Evolutionary conservation across 2,113 vertebrate genomes (phyloP).

Genomic region (Rynchops niger): DNA sequence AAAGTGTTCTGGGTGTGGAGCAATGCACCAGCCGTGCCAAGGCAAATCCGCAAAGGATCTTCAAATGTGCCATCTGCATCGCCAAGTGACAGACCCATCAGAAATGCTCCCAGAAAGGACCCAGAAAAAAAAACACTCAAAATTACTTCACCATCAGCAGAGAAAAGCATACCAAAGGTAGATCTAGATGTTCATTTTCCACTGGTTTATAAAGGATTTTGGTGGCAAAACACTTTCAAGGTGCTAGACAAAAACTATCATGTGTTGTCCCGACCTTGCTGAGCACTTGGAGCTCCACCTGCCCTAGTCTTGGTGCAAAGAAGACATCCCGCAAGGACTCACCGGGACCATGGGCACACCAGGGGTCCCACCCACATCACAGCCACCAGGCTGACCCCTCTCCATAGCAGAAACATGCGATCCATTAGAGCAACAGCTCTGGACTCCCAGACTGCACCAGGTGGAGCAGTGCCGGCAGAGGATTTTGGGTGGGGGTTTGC

Average conservation of each 20-base stretch:
- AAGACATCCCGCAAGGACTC: background rate
- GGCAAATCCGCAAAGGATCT: background rate
- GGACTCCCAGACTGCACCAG: background rate
- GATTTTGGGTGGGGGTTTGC: background rate
- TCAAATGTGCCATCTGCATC: background rate
- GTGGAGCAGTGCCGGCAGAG: background rate
- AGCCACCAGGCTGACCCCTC: background rate
- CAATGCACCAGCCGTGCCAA: background rate
- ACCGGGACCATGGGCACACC: rapidly evolving
- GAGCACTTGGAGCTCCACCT: background rate
- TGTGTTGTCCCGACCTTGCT: background rate
- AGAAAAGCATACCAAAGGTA: background rate
- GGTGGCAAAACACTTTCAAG: background rate
- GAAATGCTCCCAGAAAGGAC: background rate
- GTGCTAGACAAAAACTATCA: background rate
- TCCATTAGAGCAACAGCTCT: background rate
- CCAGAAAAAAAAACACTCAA: background rate
- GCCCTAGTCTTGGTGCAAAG: background rate
- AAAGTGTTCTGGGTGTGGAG: background rate
- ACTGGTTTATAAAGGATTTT: background rate
- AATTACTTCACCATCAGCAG: background rate
- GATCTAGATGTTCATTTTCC: background rate
- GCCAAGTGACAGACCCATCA: background rate
- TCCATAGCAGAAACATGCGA: rapidly evolving
- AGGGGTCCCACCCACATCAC: rapidly evolving